Evolutionary conservation across 2,888 invertebrate species (phyloP).

Genomic region (Venustoraphidia nigricollis): DNA sequence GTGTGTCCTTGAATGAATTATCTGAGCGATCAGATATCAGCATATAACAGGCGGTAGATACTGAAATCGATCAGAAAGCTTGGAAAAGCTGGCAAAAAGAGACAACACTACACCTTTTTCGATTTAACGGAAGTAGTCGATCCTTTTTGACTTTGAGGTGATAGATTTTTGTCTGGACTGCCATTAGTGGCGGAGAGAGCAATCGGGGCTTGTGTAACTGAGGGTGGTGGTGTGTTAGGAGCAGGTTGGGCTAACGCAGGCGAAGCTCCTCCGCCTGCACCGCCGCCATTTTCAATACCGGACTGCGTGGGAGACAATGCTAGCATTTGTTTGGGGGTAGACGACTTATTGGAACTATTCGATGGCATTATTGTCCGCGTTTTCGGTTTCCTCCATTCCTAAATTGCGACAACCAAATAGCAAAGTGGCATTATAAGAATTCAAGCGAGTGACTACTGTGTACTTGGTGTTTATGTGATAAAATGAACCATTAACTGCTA

Average conservation of each 20-base stretch:
- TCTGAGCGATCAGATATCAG: no score
- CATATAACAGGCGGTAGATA: no score
- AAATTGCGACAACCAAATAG: slow-evolving; percentile 10
- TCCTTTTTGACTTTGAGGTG: slow-evolving; percentile 34
- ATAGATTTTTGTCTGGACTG: slow-evolving; percentile 34
- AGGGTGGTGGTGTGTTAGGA: slow-evolving; percentile 21
- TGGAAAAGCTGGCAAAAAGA: not conserved
- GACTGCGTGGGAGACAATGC: slow-evolving; percentile 12
- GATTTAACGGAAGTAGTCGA: slow-evolving; percentile 32
- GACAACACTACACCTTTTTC: slow-evolving; percentile 26
- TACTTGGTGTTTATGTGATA: no score
- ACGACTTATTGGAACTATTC: slow-evolving; percentile 26
- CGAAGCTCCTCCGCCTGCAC: slow-evolving; percentile 17
- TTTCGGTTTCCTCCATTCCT: slow-evolving; percentile 70
- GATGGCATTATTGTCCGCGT: slow-evolving; percentile 59
- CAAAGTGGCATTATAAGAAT: no score
- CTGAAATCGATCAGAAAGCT: no score
- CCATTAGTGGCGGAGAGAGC: slow-evolving; percentile 24
- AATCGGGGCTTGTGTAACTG: slow-evolving; percentile 26
- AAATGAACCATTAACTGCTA: no score
- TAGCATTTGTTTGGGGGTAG: slow-evolving; percentile 24
- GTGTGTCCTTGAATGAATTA: no score
- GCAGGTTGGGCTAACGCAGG: slow-evolving; percentile 25
- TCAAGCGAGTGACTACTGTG: no score
- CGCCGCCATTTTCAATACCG: slow-evolving; percentile 14